phyloP scores from a whole-genome alignment of 2,797 vertebrate species.

The Sebastes nivosus region DNA sequence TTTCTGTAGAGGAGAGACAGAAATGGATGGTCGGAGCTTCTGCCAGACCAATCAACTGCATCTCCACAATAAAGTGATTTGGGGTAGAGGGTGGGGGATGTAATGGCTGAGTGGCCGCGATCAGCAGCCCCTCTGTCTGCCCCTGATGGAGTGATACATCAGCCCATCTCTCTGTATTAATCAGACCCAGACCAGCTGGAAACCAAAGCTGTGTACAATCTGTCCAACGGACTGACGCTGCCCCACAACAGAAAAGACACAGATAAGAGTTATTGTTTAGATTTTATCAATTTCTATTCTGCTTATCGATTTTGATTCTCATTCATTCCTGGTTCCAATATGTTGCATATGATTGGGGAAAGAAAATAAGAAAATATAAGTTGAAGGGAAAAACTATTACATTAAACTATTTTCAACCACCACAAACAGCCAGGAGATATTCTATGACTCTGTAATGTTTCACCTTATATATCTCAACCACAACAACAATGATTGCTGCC shows the following conservation, averaged over 20 bases:
- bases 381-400: not conserved
- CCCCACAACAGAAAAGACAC: not conserved
- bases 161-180: constrained; percentile 11
- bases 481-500: not conserved
- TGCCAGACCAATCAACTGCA: constrained; percentile 6
- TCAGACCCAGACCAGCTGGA: constrained; percentile 35
- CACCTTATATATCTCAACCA: not conserved
- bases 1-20: not conserved
- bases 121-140: constrained; percentile 31
- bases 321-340: not conserved
- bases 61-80: constrained; percentile 4
- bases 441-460: not conserved
- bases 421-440: not conserved
- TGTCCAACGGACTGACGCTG: not conserved
- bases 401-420: not conserved
- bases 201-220: constrained; percentile 7
- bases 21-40: not conserved
- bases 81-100: not conserved
- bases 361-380: not conserved
- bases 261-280: not conserved
- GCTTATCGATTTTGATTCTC: not conserved
- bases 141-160: constrained; percentile 42
- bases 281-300: not conserved
- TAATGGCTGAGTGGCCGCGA: constrained; percentile 30
- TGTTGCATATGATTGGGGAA: not conserved